Base-by-base conservation (phyloP, 30 jellyfish, hydroid and myxozoan species). In the Turritopsis rubra region DNA sequence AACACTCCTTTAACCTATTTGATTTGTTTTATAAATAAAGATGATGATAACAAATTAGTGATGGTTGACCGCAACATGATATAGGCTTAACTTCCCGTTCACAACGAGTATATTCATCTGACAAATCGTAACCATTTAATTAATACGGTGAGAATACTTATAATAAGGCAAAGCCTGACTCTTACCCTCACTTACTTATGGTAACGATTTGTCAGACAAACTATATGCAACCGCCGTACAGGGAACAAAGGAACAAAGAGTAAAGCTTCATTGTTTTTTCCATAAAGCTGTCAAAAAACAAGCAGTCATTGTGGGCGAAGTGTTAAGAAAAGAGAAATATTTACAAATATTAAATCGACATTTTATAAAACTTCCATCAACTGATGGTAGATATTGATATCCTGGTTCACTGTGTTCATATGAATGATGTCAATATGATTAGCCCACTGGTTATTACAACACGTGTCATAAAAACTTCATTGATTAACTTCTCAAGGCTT, bases 401-500 rank as follows among this genome's bases (percentile, higher is more conserved):
- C n/a, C n/a, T n/a, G n/a, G n/a, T n/a, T n/a, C n/a, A n/a, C n/a
- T n/a, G n/a, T n/a, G n/a, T n/a, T n/a, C n/a, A n/a, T n/a, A n/a
- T n/a, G n/a, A n/a, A n/a, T n/a, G n/a, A n/a, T n/a, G n/a, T n/a
- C n/a, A n/a, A n/a, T n/a, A n/a, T n/a, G n/a, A n/a, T n/a, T n/a
- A n/a, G n/a, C n/a, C 73, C 73, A 60, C 22, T 60, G 22, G 21
- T 60, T 0, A 18, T 60, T 60, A 60, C 73, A 23, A 21, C 22
- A 23, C 0, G 73, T 0, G 73, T 21, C 19, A 18, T 60, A 18
- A 18, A 60, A 60, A 18, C 73, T 21, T 23, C 21, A 0, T 18
- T 60, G 19, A 18, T 84, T 81, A 91, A 72, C 96, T 85, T 24
- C 99, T 84, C 54, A 93, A 86, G 52, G 99, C 93, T 79, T 88